Percentiles rank a stretch among this genome's conserved stretches.
Conservation (phyloP, 2,113 vertebrate genomes). For the Pteronura brasiliensis region DNA sequence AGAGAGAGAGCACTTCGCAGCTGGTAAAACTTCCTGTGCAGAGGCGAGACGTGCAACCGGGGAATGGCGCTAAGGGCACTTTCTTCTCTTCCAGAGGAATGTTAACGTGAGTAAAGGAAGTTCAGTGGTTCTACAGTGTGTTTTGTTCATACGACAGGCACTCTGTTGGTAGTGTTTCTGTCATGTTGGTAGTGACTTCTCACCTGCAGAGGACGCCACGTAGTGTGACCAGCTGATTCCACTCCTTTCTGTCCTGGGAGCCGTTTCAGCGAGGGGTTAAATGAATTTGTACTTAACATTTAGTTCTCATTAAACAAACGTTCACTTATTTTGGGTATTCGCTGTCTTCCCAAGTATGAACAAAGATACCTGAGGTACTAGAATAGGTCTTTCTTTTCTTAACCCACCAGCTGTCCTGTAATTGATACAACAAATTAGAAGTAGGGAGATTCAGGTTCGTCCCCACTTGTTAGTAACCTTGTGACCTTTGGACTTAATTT, state of each 20-base stretch:
- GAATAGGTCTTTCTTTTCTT: not conserved
- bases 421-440: not conserved
- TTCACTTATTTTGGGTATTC: not conserved
- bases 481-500: not conserved
- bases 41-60: not conserved
- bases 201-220: rapidly evolving
- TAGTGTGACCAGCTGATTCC: not conserved
- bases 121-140: not conserved
- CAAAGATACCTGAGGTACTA: not conserved
- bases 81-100: not conserved
- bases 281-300: not conserved
- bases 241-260: not conserved
- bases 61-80: not conserved
- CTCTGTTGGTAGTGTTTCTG: not conserved
- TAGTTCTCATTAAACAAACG: not conserved
- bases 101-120: not conserved
- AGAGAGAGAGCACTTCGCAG: not conserved
- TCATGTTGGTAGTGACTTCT: not conserved
- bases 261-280: not conserved
- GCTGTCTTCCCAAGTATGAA: not conserved
- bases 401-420: not conserved
- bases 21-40: not conserved
- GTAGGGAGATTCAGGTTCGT: not conserved
- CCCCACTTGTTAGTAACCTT: not conserved
- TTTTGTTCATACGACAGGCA: not conserved